Conservation (phyloP, 1,140 invertebrate genomes). For the Bombus picipes region DNA sequence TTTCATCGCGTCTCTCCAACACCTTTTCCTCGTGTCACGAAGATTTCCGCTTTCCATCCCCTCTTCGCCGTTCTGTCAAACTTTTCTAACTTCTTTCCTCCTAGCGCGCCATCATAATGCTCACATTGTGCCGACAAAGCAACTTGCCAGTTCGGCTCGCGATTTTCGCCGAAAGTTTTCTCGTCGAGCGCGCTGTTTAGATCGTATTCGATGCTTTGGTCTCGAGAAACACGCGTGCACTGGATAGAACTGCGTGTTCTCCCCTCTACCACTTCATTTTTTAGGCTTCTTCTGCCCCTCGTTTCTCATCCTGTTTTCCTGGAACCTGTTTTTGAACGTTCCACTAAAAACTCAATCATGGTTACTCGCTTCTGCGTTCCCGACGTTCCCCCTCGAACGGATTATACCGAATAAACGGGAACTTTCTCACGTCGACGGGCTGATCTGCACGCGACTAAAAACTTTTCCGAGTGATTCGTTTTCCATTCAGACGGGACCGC, state of each 20-base stretch:
- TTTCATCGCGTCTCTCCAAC: not conserved
- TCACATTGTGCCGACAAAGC: conserved; percentile 39
- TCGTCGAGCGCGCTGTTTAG: conserved; percentile 28
- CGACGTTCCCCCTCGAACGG: conserved; percentile 9
- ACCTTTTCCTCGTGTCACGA: not conserved
- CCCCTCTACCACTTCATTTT: no score
- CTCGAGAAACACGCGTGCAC: conserved; percentile 22
- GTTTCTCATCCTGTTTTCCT: not conserved
- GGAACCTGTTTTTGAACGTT: not conserved
- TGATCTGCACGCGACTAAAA: conserved; percentile 52
- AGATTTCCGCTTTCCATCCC: not conserved
- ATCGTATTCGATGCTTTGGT: conserved; percentile 16
- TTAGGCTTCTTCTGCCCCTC: no score
- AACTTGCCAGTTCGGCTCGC: not conserved
- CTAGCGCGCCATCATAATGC: conserved; percentile 32
- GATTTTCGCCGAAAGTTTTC: conserved; percentile 39
- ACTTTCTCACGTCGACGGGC: conserved; percentile 47
- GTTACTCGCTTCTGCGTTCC: not conserved
- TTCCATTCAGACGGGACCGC: conserved; percentile 55
- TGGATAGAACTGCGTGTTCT: no score
- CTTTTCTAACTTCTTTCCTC: conserved; percentile 57
- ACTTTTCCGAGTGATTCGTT: conserved; percentile 70
- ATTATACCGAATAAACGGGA: conserved; percentile 61
- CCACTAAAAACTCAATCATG: conserved; percentile 29
- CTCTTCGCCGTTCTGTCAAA: conserved; percentile 14